Evolutionary conservation across 1,140 invertebrate species (phyloP).

Genomic region (Limonius californicus): DNA sequence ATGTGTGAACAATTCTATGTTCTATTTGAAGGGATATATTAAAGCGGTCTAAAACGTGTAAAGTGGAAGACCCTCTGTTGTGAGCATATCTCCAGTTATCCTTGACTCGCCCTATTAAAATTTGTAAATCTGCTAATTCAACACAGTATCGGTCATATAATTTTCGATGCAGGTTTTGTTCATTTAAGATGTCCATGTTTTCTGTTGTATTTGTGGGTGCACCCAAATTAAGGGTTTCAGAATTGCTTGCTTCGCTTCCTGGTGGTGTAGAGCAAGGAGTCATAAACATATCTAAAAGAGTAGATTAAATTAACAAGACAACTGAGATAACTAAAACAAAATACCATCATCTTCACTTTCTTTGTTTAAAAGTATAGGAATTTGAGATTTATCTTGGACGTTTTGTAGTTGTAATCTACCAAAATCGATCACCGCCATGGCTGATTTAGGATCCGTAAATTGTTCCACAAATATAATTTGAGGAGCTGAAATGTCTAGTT

Average conservation of each 20-base stretch:
- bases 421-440: slow-evolving; percentile 81
- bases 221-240: slow-evolving; percentile 41
- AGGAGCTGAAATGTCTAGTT: slow-evolving; percentile 88
- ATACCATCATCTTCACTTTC: slow-evolving; percentile 53
- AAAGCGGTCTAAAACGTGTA: slow-evolving; percentile 88
- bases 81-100: slow-evolving; percentile 89
- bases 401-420: slow-evolving; percentile 76
- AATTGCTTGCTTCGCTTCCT: slow-evolving; percentile 65
- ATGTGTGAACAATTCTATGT: slow-evolving; percentile 72
- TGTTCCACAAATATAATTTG: slow-evolving; percentile 87
- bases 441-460: slow-evolving; percentile 71
- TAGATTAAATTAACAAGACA: slow-evolving; percentile 3
- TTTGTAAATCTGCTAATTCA: slow-evolving; percentile 81
- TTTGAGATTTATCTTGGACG: slow-evolving; percentile 29
- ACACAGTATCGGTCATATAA: slow-evolving; percentile 82
- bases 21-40: slow-evolving; percentile 84
- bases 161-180: slow-evolving; percentile 65
- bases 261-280: slow-evolving; percentile 91
- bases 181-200: slow-evolving; percentile 44
- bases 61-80: slow-evolving; percentile 71
- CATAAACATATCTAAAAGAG: slow-evolving; percentile 64
- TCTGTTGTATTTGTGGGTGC: slow-evolving; percentile 23
- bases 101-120: slow-evolving; percentile 79
- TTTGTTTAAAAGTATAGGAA: slow-evolving; percentile 27
- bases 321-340: background rate